Evolutionary conservation across 2,113 vertebrate genomes (phyloP).

Genomic region (Eclectus roratus): DNA sequence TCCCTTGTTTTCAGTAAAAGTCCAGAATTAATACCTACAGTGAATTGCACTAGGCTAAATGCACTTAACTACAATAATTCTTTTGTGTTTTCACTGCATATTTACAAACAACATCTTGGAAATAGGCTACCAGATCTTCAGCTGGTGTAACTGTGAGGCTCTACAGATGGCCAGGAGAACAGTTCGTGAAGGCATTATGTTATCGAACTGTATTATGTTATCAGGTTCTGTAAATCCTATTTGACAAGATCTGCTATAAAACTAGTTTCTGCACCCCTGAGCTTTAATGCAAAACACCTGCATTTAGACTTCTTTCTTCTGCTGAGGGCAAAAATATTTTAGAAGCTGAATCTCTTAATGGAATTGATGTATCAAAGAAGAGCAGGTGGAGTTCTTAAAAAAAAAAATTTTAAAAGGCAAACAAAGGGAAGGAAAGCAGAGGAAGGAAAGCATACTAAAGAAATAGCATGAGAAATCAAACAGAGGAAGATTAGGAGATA

Average conservation of each 20-base stretch:
- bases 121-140: slow-evolving; percentile 38
- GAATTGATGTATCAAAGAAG: slow-evolving; percentile 31
- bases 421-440: neutral
- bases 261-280: slow-evolving; percentile 23
- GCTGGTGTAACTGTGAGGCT: neutral
- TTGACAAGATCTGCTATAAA: slow-evolving; percentile 51
- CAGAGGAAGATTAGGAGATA: slow-evolving; percentile 51
- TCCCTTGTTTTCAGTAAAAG: neutral
- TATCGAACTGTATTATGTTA: slow-evolving; percentile 1
- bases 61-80: slow-evolving; percentile 12
- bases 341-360: slow-evolving; percentile 30
- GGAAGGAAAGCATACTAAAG: slow-evolving; percentile 14
- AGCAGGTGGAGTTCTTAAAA: neutral
- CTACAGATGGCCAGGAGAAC: slow-evolving; percentile 35
- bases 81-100: slow-evolving; percentile 9
- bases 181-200: slow-evolving; percentile 3
- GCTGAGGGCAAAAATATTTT: slow-evolving; percentile 37
- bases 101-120: slow-evolving; percentile 48
- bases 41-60: slow-evolving; percentile 7
- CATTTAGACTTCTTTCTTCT: slow-evolving; percentile 17
- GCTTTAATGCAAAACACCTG: slow-evolving; percentile 42
- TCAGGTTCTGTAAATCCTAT: slow-evolving; percentile 1
- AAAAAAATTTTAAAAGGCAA: neutral
- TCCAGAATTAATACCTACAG: neutral
- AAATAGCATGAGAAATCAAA: slow-evolving; percentile 44